phyloP scores from a whole-genome alignment of 2,797 vertebrate species.

The Lithobates pipiens region DNA sequence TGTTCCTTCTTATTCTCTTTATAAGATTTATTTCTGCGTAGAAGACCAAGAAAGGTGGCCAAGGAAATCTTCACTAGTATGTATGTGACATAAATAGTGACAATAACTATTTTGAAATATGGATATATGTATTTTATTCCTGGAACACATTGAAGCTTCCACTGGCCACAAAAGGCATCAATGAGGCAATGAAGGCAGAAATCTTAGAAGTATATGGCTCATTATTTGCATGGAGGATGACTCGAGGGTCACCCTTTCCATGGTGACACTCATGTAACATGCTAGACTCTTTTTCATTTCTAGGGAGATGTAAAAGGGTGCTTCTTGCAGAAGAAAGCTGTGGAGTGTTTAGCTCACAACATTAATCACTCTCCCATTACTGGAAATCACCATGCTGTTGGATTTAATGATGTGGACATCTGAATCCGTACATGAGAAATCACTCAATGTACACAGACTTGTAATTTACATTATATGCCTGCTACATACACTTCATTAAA shows the following conservation, averaged over 20 bases:
- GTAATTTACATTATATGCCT: conserved; percentile 13
- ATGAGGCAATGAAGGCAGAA: neutral
- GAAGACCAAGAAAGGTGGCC: neutral
- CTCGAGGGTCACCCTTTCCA: conserved; percentile 16
- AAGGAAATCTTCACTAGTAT: neutral
- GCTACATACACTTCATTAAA: conserved; percentile 31
- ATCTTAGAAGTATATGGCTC: conserved; percentile 17
- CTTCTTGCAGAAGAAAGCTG: conserved; percentile 1
- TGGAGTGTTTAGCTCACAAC: conserved; percentile 21
- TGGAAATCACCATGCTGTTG: conserved; percentile 33
- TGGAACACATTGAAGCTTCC: neutral
- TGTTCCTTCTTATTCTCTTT: neutral
- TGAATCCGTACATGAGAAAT: conserved; percentile 2
- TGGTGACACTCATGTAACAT: conserved; percentile 18
- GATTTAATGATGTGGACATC: conserved; percentile 43
- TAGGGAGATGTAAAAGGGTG: conserved; percentile 28
- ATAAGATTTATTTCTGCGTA: neutral
- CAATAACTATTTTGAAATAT: neutral
- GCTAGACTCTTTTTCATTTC: conserved; percentile 21
- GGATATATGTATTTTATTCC: neutral
- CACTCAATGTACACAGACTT: conserved; percentile 12
- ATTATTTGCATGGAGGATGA: conserved; percentile 46
- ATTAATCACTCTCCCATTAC: conserved; percentile 24
- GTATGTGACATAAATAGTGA: neutral
- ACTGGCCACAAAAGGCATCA: neutral